Conservation (phyloP, 92 coral and sea anemone genomes). For the Scolanthus callimorphus region DNA sequence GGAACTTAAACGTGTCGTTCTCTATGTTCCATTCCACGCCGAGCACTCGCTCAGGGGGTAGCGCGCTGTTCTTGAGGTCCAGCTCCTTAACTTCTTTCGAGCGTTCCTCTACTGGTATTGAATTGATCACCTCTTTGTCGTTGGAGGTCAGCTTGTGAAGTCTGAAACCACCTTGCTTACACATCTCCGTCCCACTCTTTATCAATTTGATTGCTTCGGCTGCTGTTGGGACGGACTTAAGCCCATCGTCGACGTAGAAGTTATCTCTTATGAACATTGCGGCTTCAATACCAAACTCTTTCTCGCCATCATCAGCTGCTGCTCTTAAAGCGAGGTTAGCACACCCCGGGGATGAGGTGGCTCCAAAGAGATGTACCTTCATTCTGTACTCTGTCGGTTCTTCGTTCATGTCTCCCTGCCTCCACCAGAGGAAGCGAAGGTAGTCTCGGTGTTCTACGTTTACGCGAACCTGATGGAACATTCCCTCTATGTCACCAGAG, state of each 20-base stretch:
- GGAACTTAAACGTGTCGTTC: not conserved
- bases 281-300: not conserved
- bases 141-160: not conserved
- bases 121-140: not conserved
- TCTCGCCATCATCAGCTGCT: not conserved
- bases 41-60: not conserved
- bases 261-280: not conserved
- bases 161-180: not conserved
- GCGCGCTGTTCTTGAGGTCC: not conserved
- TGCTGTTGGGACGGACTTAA: not conserved
- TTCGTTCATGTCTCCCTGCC: no score
- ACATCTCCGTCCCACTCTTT: not conserved
- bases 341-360: no score
- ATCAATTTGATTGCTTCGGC: not conserved
- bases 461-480: no score
- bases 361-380: no score
- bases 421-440: no score
- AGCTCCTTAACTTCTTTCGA: not conserved
- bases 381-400: no score
- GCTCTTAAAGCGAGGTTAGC: not conserved
- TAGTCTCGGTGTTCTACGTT: no score
- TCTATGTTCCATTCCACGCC: not conserved
- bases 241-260: not conserved
- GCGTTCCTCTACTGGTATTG: not conserved
- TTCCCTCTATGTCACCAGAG: slow-evolving; percentile 16